A percentile compares a stretch with the other conserved stretches of the same genome.
These are phyloP conservation scores for Gymnosoma rotundatum DNA, from an alignment of 2,888 invertebrate species.

Conservation along the genomic window DNA sequence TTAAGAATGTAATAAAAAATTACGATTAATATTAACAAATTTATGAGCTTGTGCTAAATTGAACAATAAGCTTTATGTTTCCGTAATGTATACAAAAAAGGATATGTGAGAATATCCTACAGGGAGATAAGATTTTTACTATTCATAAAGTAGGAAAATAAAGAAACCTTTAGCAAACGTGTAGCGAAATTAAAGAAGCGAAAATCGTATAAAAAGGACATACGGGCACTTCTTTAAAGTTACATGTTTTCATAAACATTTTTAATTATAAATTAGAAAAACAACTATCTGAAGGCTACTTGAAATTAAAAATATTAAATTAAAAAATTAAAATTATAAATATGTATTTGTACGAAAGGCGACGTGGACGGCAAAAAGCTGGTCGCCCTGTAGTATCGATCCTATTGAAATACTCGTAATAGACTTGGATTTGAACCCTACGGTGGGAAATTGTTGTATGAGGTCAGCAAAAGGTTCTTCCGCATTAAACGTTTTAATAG, in stretches of 20 bases:
- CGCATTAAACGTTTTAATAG: too few species aligned
- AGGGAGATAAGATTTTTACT: slow-evolving; percentile 9
- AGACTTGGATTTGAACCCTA: too few species aligned
- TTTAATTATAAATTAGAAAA: not conserved
- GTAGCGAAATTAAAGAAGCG: too few species aligned
- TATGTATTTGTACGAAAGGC: too few species aligned
- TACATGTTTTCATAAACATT: not conserved
- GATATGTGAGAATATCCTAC: slow-evolving; percentile 35
- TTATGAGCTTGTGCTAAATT: slow-evolving; percentile 66
- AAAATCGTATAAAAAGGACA: not conserved
- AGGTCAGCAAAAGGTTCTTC: too few species aligned
- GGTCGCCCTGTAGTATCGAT: too few species aligned
- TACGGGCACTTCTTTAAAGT: not conserved
- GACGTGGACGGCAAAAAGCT: too few species aligned
- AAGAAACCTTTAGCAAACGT: not conserved
- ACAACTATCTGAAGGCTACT: not conserved
- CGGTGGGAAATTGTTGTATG: too few species aligned
- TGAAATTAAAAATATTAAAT: not conserved
- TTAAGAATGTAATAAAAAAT: slow-evolving; percentile 61
- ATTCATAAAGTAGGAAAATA: not conserved
- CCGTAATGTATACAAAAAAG: slow-evolving; percentile 61
- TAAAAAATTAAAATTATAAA: too few species aligned
- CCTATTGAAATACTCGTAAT: too few species aligned
- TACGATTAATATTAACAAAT: slow-evolving; percentile 67
- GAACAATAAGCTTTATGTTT: slow-evolving; percentile 69